Evolutionary conservation across 2,888 invertebrate genomes (phyloP).

Genomic region (Tridacna gigas): DNA sequence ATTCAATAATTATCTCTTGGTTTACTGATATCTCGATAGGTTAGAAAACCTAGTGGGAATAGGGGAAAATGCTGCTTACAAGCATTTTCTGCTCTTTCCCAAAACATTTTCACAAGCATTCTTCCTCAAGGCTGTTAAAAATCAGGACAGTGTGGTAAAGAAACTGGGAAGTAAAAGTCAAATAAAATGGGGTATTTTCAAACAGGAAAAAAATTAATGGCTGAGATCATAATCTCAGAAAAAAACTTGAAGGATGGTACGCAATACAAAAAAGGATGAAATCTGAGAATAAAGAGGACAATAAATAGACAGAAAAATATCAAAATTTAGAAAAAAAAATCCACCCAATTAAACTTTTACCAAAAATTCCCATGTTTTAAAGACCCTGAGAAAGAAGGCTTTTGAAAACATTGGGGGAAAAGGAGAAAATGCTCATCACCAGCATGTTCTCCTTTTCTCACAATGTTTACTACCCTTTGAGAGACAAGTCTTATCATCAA

Average conservation of each 20-base stretch:
- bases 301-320: no score
- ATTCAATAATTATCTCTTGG: no score
- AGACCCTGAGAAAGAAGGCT: background rate
- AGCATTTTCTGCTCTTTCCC: background rate
- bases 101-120: background rate
- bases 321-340: no score
- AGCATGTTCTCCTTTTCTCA: conserved; percentile 1
- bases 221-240: no score
- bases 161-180: no score
- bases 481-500: no score
- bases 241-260: no score
- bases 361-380: background rate
- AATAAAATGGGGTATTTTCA: no score
- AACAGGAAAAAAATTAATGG: no score
- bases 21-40: no score
- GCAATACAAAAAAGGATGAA: no score
- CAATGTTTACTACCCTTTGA: background rate
- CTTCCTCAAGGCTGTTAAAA: background rate
- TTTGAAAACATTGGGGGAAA: background rate
- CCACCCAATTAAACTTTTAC: background rate
- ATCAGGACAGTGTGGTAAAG: background rate
- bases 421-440: background rate
- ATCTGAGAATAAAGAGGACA: no score
- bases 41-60: background rate
- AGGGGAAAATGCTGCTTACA: background rate